These are phyloP conservation scores for Pelodytes ibericus DNA, from an alignment of 2,797 vertebrate species.

Conservation along the genomic window DNA sequence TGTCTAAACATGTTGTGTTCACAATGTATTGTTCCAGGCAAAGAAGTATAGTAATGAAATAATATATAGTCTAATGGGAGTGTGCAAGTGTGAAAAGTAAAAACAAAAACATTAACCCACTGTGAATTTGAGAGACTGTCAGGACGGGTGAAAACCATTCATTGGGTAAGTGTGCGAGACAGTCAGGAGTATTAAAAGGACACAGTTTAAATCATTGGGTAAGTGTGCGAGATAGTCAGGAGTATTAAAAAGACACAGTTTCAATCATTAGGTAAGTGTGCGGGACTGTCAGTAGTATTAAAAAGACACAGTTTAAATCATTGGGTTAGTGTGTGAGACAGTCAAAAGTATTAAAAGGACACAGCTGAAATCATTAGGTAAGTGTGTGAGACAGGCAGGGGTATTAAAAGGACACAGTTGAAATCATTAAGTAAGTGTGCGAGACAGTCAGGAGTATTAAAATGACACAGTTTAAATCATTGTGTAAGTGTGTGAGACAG, in stretches of 20 bases:
- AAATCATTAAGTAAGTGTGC: no score
- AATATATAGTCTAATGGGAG: no score
- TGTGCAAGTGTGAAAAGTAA: no score
- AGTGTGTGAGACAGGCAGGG: background rate
- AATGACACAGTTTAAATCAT: background rate
- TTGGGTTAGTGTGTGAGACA: background rate
- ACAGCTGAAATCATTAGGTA: background rate
- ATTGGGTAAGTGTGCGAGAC: background rate
- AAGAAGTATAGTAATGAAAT: no score
- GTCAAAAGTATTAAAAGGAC: background rate
- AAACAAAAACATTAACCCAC: no score
- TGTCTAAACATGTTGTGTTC: no score
- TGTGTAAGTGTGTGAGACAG: background rate
- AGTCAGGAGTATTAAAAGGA: background rate
- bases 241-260: background rate
- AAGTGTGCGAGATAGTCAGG: background rate
- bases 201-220: background rate
- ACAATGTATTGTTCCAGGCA: no score
- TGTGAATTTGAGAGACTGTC: no score
- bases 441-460: background rate
- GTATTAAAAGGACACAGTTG: background rate
- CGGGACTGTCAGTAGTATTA: background rate
- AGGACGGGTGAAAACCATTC: no score
- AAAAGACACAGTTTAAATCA: background rate
- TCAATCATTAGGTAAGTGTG: background rate